Evolutionary conservation across 64 coral and sea anemone genomes (phyloP).

Genomic region (Stichodactyla helianthus): DNA sequence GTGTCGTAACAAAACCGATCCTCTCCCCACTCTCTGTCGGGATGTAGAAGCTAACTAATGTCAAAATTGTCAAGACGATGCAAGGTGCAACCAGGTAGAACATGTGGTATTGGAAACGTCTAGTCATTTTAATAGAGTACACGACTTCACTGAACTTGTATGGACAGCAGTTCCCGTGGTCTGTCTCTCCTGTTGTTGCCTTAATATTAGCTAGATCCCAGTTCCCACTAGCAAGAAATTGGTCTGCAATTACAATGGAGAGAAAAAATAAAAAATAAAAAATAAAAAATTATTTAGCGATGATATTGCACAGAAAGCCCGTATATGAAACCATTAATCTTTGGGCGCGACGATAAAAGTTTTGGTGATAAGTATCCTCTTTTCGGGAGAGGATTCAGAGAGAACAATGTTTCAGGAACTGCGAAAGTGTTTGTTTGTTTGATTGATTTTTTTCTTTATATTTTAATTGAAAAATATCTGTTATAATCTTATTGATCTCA

Average conservation of each 20-base stretch:
- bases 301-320: background rate
- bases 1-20: constrained; percentile 60
- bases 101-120: constrained; percentile 38
- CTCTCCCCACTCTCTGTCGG: constrained; percentile 60
- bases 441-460: no score
- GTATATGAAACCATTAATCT: no score
- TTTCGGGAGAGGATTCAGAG: no score
- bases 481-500: no score
- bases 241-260: background rate
- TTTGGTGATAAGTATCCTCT: no score
- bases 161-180: constrained; percentile 59
- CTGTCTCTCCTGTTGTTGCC: background rate
- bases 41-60: constrained; percentile 34
- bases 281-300: no score
- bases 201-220: constrained; percentile 9
- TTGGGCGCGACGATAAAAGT: no score
- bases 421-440: no score
- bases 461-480: no score
- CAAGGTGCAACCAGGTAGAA: constrained; percentile 52
- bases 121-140: constrained; percentile 20
- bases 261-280: background rate
- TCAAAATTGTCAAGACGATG: constrained; percentile 9
- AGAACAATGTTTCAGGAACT: no score
- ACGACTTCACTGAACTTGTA: constrained; percentile 38
- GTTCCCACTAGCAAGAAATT: constrained; percentile 9